Conservation (phyloP, 2,797 vertebrate species). For the Atherinosoma microstoma region DNA sequence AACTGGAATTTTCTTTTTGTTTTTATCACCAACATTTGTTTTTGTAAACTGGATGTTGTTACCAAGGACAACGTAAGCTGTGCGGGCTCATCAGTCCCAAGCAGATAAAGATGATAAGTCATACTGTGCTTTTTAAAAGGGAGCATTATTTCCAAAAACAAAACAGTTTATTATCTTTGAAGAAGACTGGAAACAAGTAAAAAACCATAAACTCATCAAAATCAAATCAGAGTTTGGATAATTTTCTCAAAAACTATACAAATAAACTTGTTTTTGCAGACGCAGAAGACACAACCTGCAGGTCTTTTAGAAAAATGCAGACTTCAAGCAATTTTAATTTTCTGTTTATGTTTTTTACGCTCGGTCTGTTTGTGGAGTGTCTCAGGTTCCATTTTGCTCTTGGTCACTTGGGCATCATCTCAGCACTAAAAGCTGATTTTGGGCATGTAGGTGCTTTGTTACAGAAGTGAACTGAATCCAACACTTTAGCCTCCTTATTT, state of each 20-base stretch:
- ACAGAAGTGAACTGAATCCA: too few species aligned
- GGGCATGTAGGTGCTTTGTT: too few species aligned
- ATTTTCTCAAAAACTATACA: background rate
- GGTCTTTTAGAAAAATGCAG: background rate
- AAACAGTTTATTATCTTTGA: background rate
- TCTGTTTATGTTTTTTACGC: background rate
- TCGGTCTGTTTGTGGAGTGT: background rate
- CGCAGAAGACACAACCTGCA: background rate
- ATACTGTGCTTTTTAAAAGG: background rate
- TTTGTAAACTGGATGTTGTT: background rate
- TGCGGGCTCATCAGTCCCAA: background rate
- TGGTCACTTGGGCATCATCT: too few species aligned
- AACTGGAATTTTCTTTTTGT: too few species aligned
- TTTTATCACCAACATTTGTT: too few species aligned
- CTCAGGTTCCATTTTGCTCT: too few species aligned
- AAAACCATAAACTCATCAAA: background rate
- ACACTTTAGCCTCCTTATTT: too few species aligned
- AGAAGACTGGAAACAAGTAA: background rate
- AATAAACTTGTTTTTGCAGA: background rate
- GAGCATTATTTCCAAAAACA: background rate
- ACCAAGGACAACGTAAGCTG: background rate
- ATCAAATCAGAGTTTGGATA: background rate
- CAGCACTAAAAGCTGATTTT: too few species aligned
- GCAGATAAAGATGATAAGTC: background rate
- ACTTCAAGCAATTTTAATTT: background rate